Evolutionary conservation across 2,888 invertebrate species (phyloP).

Genomic region (Drosophila monieri): DNA sequence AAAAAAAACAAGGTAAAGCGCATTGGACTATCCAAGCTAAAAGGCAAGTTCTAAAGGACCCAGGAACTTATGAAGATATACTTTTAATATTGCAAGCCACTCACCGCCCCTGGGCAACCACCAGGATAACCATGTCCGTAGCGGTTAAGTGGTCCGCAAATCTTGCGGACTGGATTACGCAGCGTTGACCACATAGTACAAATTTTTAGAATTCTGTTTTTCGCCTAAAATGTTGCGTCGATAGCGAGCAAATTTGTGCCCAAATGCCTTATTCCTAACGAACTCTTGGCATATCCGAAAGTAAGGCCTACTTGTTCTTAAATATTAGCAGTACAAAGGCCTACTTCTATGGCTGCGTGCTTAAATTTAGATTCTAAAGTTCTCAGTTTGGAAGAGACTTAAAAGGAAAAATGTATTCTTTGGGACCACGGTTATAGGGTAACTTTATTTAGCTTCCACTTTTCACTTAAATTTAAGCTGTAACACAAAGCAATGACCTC

Average conservation of each 20-base stretch:
- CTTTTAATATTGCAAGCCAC: slow-evolving; percentile 13
- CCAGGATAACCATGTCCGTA: slow-evolving; percentile 49
- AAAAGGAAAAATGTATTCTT: slow-evolving; percentile 29
- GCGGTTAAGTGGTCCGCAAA: slow-evolving; percentile 37
- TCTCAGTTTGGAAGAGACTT: not conserved
- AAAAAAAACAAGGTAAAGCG: slow-evolving; percentile 66
- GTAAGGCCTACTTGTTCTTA: slow-evolving; percentile 19
- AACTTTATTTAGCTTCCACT: slow-evolving; percentile 74
- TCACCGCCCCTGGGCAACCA: slow-evolving; percentile 72
- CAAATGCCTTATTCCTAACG: not conserved
- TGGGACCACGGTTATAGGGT: slow-evolving; percentile 48
- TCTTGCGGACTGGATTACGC: slow-evolving; percentile 31
- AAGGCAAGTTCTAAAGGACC: slow-evolving; percentile 59
- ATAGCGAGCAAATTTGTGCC: not conserved
- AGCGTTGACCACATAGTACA: slow-evolving; percentile 49
- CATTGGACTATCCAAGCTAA: slow-evolving; percentile 61
- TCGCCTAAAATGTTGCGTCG: not conserved
- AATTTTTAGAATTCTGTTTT: slow-evolving; percentile 7
- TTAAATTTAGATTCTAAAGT: not conserved
- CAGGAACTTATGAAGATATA: too few species aligned
- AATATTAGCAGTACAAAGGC: not conserved
- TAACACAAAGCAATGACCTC: slow-evolving; percentile 55
- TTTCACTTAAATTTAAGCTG: slow-evolving; percentile 65
- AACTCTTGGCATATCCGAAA: not conserved
- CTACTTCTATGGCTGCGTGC: too few species aligned